These are phyloP conservation scores for Chlorodrepanis virens DNA, from an alignment of 2,113 vertebrate genomes.

Conservation along the genomic window DNA sequence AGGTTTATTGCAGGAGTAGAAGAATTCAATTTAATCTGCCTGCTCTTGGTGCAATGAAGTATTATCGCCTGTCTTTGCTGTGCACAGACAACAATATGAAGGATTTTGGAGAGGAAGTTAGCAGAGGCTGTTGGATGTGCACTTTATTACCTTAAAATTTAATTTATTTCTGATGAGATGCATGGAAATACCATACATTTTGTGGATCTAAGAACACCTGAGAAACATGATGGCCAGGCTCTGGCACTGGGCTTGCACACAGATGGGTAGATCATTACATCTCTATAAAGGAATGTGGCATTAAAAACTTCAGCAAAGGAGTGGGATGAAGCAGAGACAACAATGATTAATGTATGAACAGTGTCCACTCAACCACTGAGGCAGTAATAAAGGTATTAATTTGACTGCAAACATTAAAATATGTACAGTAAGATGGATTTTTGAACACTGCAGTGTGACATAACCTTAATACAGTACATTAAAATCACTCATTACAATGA, in stretches of 20 bases:
- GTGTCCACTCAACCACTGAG: constrained; percentile 70
- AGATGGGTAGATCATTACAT: not conserved
- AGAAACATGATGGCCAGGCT: not conserved
- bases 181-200: not conserved
- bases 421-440: constrained; percentile 70
- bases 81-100: not conserved
- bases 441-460: constrained; percentile 69
- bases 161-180: not conserved
- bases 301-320: not conserved
- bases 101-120: not conserved
- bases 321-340: constrained; percentile 23
- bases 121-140: not conserved
- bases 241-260: not conserved
- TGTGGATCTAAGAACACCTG: not conserved
- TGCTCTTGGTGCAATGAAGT: not conserved
- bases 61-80: not conserved
- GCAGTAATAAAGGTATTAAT: constrained; percentile 75
- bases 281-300: not conserved
- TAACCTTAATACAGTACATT: constrained; percentile 73
- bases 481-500: constrained; percentile 77
- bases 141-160: not conserved
- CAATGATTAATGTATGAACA: constrained; percentile 67
- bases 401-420: constrained; percentile 68
- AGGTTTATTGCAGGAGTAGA: not conserved
- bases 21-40: not conserved